Base-by-base conservation (phyloP, 2,797 vertebrate genomes). In the Protosalanx chinensis region DNA sequence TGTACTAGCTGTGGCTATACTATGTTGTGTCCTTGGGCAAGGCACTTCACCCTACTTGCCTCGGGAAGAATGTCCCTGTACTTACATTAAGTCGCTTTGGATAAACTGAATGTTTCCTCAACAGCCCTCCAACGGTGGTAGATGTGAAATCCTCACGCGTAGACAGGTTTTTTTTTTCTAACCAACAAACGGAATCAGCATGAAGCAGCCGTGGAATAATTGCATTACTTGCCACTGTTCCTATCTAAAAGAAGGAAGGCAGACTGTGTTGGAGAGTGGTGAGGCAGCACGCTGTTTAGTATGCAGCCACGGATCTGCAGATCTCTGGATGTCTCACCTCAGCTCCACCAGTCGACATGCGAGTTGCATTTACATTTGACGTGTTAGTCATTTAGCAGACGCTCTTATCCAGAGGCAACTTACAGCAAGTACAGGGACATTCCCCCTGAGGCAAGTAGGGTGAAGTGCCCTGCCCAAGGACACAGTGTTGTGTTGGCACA, bases 101-200 rank as follows among this genome's bases (percentile, higher is more conserved):
- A 27, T 27, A 27, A 27, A 7, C 68, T 49, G 27, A 16, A 5
- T 18, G 58, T 61, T 61, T 61, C 37, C 37, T 29, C 30, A 29
- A 61, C 37, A 49, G 64, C 15, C 64, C 15, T 51, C 41, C 23
- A 29, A 66, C 64, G 51, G 64, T 41, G 51, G 64, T 27, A 66
- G 20, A 51, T 23, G 8, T 18, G 13, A 23, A 2, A 18, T 49
- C 41, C 23, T 18, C 5, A 15, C 20, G 5, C 23, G 20, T 27
- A n/a, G 29, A 32, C 66, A 20, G 51, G 13, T 51, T 23, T 10
- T 8, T 10, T 8, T 27, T 61, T 3, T 27, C 18, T 27, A 61
- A 10, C 12, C 10, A 10, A 30, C 59, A 3, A 64, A 41, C 63
- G 15, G n/a, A 64, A 37, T 64, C 35, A 46, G 20, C 12, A 4